Base-by-base conservation (phyloP, 2,888 invertebrate genomes). In the Silvanus unidentatus region DNA sequence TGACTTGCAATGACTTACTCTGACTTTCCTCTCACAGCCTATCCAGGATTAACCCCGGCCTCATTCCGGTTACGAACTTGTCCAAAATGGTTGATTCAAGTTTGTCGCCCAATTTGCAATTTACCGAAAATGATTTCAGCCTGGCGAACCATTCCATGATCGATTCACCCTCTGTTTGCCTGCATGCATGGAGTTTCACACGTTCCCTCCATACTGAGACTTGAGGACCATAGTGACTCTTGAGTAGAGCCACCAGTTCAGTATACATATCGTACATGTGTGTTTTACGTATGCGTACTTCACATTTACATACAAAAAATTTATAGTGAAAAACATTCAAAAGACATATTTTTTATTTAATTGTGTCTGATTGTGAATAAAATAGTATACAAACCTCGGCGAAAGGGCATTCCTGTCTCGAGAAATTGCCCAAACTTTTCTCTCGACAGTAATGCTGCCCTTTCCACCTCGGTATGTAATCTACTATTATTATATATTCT, bases 31-130 rank as follows among this genome's bases (percentile, higher is more conserved):
- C 42, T 4, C 34, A 34, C 5, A 42, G 3, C 6, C 42, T 3
- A 38, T 48, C 43, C 28, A 35, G 30, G 8, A 46, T 46, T 10
- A 16, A 13, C 2, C 40, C 45, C 16, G 16, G 34, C 30, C 11
- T 36, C 32, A 46, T 22, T 10, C 38, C 43, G 14, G 16, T 15
- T 9, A 45, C 32, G 27, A 45, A 47, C 32, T 37, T 34, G 35
- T 48, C 39, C 8, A 30, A 30, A 13, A 45, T 9, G 14, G 27
- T 10, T 13, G 11, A 39, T 27, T 32, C 27, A 12, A 48, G 22
- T 22, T 42, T 30, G 6, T 11, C 40, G 8, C 34, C 36, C 16
- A 48, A 48, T 12, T 48, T 39, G 40, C 48, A 48, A 43, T 48
- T 38, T 11, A 39, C 43, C 12, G 45, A 30, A 29, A 46, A 37